Evolutionary conservation across 2,797 vertebrate genomes (phyloP).

Genomic region (Esox masquinongy): DNA sequence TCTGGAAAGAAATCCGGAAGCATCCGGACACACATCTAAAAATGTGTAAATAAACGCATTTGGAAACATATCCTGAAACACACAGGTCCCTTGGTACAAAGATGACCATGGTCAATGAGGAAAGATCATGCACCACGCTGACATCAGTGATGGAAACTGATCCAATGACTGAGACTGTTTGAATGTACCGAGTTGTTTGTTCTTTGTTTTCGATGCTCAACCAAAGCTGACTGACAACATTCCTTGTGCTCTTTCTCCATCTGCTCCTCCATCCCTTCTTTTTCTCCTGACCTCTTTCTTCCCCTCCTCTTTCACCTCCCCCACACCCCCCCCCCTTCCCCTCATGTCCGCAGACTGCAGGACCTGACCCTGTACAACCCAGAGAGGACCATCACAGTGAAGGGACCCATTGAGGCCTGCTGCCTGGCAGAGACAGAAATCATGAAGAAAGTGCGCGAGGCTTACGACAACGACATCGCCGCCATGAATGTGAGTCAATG

Average conservation of each 20-base stretch:
- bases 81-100: background rate
- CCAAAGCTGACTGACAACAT: background rate
- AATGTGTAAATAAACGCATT: background rate
- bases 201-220: background rate
- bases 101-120: background rate
- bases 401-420: slow-evolving; percentile 86
- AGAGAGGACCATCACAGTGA: slow-evolving; percentile 92
- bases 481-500: slow-evolving; percentile 87
- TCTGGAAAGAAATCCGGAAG: background rate
- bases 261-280: background rate
- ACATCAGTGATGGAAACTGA: background rate
- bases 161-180: slow-evolving; percentile 1
- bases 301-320: background rate
- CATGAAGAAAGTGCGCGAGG: slow-evolving; percentile 95
- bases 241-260: background rate
- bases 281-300: background rate
- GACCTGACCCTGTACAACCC: slow-evolving; percentile 94
- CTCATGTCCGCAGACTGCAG: slow-evolving; percentile 76
- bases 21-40: background rate
- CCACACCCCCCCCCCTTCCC: too few species aligned
- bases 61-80: background rate
- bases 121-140: background rate
- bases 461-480: slow-evolving; percentile 93
- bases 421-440: slow-evolving; percentile 89
- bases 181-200: background rate